Base-by-base conservation (phyloP, 1,140 invertebrate species). In the Argopecten irradians region DNA sequence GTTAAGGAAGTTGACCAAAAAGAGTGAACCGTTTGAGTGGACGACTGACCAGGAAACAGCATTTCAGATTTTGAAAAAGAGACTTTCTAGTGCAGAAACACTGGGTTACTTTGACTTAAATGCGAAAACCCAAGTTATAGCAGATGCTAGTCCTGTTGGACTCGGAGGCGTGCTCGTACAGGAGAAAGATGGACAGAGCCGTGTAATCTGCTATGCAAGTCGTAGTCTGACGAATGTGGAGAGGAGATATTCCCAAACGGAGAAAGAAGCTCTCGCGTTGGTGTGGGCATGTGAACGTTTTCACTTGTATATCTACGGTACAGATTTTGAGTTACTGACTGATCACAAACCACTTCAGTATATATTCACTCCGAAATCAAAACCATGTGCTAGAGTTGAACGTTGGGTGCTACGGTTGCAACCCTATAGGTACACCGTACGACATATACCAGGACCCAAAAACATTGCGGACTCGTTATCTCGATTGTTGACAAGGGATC, bases 211-310 rank as follows among this genome's bases (percentile, higher is more conserved):
- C 8, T 94, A 92, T 85, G 90, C 90, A n/a, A 90, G 90, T 71
- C 46, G 90, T 35, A 87, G 82, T 39, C 86, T 92, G 5, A 88
- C 89, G 0, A 85, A 84, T 46, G 86, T 89, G 7, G 92, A 93
- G 41, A 71, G 85, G n/a, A 89, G 91, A 83, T 96, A 96, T 90
- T 92, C 93, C 0, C 95, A 94, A 34, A 95, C 93, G n/a, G 96
- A 96, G 88, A 93, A 92, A 84, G 95, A 96, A 91, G 93, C 90
- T 41, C 87, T 96, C 32, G 94, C 93, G 14, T 86, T 96, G 9
- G 93, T 96, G 11, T 96, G 92, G 92, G 93, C 94, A 14, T 91
- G 95, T 35, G 91, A 95, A 87, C 94, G 95, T 46, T 96, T 96
- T 89, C 91, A 94, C 71, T 89, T 92, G 22, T 96, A 91, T 35